A percentile compares a stretch with the other conserved stretches of the same genome.
These are phyloP conservation scores for Dicroscelio sp. DNA, from an alignment of 2,888 invertebrate species.

Conservation along the genomic window DNA sequence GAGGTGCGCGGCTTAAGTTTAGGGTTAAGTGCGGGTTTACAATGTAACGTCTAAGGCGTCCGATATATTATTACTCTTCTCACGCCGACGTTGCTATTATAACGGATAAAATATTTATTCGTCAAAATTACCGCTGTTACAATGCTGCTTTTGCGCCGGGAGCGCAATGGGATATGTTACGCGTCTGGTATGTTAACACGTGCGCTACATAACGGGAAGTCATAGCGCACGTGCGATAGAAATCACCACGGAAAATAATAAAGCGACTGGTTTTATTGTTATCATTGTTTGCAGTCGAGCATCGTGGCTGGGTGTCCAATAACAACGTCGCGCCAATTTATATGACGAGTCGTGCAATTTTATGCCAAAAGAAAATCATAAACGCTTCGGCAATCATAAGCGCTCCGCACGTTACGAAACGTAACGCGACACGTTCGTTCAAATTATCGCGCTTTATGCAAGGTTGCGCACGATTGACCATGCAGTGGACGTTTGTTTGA, in stretches of 20 bases:
- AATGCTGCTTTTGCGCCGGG: conserved; percentile 72
- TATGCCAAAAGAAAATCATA: conserved; percentile 41
- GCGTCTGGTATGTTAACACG: conserved; percentile 80
- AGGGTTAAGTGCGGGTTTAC: conserved; percentile 71
- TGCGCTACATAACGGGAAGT: conserved; percentile 79
- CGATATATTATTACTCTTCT: conserved; percentile 75
- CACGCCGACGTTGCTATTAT: conserved; percentile 75
- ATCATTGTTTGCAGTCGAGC: conserved; percentile 67
- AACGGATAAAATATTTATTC: conserved; percentile 79
- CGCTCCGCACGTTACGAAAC: not conserved
- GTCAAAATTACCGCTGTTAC: conserved; percentile 78
- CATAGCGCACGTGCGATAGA: conserved; percentile 78
- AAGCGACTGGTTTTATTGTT: conserved; percentile 74
- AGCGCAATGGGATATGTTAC: conserved; percentile 76
- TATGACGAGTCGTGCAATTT: conserved; percentile 59
- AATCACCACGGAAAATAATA: conserved; percentile 76
- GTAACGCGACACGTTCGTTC: conserved; percentile 2
- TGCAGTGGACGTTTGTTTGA: not conserved
- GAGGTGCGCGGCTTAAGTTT: conserved; percentile 56
- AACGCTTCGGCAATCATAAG: conserved; percentile 37
- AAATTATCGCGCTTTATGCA: conserved; percentile 24
- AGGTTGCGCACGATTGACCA: not conserved
- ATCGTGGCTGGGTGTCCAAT: conserved; percentile 27
- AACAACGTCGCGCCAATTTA: conserved; percentile 60
- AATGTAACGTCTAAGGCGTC: conserved; percentile 59